These are phyloP conservation scores for Eriosoma lanigerum DNA, from an alignment of 1,140 invertebrate genomes.

Conservation along the genomic window DNA sequence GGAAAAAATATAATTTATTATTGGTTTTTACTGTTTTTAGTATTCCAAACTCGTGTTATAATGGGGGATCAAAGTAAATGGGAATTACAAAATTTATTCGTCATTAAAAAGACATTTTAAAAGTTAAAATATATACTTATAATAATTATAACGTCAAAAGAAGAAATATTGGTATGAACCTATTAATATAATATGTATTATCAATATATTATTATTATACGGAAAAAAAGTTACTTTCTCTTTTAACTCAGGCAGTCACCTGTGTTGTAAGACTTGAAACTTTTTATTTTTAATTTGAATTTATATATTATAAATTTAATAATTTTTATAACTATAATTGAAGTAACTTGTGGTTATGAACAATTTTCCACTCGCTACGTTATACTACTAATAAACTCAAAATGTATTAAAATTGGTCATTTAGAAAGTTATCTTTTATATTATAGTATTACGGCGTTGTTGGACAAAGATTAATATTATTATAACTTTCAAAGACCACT, in stretches of 20 bases:
- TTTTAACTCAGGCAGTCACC: too few relatives aligned
- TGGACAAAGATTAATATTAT: not conserved
- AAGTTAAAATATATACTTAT: not conserved
- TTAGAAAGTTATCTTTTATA: too few relatives aligned
- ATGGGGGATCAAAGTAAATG: not conserved
- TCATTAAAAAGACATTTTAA: not conserved
- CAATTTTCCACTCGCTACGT: too few relatives aligned
- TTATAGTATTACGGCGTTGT: too few relatives aligned
- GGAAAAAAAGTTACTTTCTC: not conserved
- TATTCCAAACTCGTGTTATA: not conserved
- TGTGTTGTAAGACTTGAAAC: too few relatives aligned
- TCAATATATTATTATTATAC: not conserved
- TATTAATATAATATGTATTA: not conserved
- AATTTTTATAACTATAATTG: too few relatives aligned
- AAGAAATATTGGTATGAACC: not conserved
- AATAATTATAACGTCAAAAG: not conserved
- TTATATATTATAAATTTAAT: too few relatives aligned
- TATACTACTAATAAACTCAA: too few relatives aligned
- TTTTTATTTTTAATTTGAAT: too few relatives aligned
- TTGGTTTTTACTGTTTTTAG: slow-evolving; percentile 1
- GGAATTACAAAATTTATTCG: not conserved
- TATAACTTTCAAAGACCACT: not conserved
- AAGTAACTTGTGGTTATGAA: too few relatives aligned
- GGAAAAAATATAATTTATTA: not conserved
- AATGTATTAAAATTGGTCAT: too few relatives aligned